Evolutionary conservation across 2,113 vertebrate species (phyloP), one percentile per base, ranked within the genome.

Genomic region (Carassius carassius): DNA sequence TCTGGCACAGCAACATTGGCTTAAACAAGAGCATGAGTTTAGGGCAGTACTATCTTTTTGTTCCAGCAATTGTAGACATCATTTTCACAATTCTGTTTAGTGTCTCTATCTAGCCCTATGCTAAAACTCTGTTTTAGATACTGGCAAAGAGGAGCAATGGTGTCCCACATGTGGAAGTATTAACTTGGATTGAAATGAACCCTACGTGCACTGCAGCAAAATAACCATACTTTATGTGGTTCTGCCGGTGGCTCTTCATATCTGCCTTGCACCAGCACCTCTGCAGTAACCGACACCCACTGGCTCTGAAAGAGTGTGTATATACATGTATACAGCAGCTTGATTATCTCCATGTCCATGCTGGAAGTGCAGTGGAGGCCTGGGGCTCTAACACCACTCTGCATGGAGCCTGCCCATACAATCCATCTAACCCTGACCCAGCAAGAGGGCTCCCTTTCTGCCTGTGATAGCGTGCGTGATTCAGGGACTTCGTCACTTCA

Each of bases 401-500:
- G n/a, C 37, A 25, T 62, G 69, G 62, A 83, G 84, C 70, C 84
- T 60, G 49, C 49, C 76, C 51, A 21, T 72, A 79, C 84, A 85
- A 54, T 51, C 76, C 25, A 23, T 29, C 84, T 72, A 58, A 16
- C 51, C 75, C 69, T 86, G 87, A 88, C 87, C 87, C 77, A 51
- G 60, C 62, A 32, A 69, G 56, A 56, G 32, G 49, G 84, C 76
- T 86, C 87, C 19, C 78, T 86, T 85, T 84, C 58, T 72, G 69
- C 75, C 74, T 5, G 60, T 79, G 65, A 86, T 76, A 83, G 67
- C 21, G 69, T 76, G 76, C 62, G 84, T 86, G 81, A 63, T 78
- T 86, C 86, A 74, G 83, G 85, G 84, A 70, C 79, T 85, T 85
- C 72, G 58, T 58, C 54, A 73, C 60, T 87, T 90, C 89, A 86